Base-by-base conservation (phyloP, 2,888 invertebrate genomes). In the Epirrita christyi region DNA sequence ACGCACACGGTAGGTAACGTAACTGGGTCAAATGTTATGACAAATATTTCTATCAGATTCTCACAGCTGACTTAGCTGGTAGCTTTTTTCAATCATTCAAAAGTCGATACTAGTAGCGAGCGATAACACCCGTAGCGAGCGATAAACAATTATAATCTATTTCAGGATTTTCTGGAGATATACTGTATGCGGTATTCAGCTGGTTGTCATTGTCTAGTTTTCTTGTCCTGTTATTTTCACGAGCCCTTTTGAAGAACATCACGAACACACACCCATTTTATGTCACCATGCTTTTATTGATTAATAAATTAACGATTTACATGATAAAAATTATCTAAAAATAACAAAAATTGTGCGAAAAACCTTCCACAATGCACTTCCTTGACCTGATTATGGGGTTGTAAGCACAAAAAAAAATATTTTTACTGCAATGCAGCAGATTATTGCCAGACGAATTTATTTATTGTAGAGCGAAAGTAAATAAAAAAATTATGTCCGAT, bases 21-120 rank as follows among this genome's bases (percentile, higher is more conserved):
- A 92, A 85, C 78, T 92, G 90, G 92, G 92, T 92, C 92, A 92
- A 84, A 88, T 81, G 80, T 81, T 86, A 81, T 80, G 76, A 81
- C 78, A 71, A 80, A 72, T 76, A 78, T 75, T 80, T 79, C 67
- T 61, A 73, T 64, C 63, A 64, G 75, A 72, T 71, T 70, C 57
- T 58, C 65, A 60, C 63, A 67, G 55, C 59, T 47, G 42, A 40
- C 37, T 21, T 28, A 21, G 51, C 63, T 63, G 41, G 32, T 53
- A 64, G 63, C 59, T 65, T 71, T 60, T 57, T 38, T 53, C n/a
- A 66, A 11, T 59, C 54, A 67, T 67, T 63, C 62, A 60, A 68
- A 65, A 74, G 57, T 64, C 72, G 72, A 72, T 65, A 54, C 72
- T 63, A 61, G 52, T 51, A 61, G 69, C 61, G 62, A 13, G 1